phyloP scores from a whole-genome alignment of 2,113 vertebrate genomes.

The Actenoides hombroni region DNA sequence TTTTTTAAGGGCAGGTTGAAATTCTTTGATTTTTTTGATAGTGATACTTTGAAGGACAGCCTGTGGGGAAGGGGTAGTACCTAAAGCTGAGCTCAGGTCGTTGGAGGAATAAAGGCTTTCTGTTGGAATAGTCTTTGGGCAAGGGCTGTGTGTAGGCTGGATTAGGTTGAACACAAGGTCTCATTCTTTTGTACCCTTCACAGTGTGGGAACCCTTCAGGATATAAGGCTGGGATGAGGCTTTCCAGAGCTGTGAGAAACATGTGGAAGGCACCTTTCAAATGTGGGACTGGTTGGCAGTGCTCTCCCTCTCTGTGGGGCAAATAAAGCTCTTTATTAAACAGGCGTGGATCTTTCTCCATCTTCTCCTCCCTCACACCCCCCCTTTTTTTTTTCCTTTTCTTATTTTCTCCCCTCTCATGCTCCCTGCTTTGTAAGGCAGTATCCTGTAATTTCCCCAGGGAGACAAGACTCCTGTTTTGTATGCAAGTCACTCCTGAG shows the following conservation, averaged over 20 bases:
- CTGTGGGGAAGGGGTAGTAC: not conserved
- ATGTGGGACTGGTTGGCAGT: not conserved
- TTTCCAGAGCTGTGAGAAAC: not conserved
- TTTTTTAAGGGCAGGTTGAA: not conserved
- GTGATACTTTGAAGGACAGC: not conserved
- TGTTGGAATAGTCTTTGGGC: not conserved
- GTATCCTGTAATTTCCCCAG: slow-evolving; percentile 16
- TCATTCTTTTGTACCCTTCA: not conserved
- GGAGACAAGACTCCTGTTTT: slow-evolving; percentile 19
- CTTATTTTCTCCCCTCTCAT: not conserved
- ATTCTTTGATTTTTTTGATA: not conserved
- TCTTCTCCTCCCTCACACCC: not conserved
- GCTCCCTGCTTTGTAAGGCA: not conserved
- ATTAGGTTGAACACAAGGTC: not conserved
- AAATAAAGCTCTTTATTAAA: not conserved
- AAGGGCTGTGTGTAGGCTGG: not conserved
- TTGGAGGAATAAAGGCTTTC: not conserved
- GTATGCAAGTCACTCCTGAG: slow-evolving; percentile 36
- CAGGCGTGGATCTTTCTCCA: not conserved
- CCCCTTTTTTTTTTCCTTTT: not conserved
- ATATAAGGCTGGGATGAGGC: not conserved
- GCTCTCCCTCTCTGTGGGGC: not conserved
- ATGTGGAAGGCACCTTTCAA: not conserved
- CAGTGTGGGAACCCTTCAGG: not conserved
- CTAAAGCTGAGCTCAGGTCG: not conserved